phyloP scores from a whole-genome alignment of 2,888 invertebrate genomes.

The Platerodrilus igneus region DNA sequence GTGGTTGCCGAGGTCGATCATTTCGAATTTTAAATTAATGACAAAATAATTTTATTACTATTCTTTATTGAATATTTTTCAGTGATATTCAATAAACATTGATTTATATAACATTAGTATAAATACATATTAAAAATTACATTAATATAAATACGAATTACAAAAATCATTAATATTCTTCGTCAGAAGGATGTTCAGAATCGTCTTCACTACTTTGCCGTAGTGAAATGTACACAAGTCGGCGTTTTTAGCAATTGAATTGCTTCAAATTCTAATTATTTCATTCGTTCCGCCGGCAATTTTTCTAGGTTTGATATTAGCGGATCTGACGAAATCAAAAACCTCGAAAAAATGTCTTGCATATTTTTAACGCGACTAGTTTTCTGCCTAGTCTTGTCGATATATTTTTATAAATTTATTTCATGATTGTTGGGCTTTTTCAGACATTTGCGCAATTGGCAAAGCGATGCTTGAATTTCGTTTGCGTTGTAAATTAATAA shows the following conservation, averaged over 20 bases:
- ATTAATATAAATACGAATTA: too few relatives aligned
- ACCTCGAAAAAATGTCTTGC: background rate
- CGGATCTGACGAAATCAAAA: conserved; percentile 2
- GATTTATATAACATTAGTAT: too few relatives aligned
- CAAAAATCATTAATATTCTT: conserved; percentile 2
- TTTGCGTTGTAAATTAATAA: too few relatives aligned
- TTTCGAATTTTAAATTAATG: too few relatives aligned
- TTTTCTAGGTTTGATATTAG: background rate
- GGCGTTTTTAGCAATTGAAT: background rate
- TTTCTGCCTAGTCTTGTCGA: conserved; percentile 1
- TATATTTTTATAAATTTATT: background rate
- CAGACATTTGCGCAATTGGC: too few relatives aligned
- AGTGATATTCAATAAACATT: too few relatives aligned
- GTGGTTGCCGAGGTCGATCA: too few relatives aligned
- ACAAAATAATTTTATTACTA: too few relatives aligned
- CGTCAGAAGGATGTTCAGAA: background rate
- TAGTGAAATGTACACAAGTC: background rate
- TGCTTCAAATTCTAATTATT: background rate
- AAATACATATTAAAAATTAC: background rate
- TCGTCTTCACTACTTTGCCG: too few relatives aligned
- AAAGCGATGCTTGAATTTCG: too few relatives aligned
- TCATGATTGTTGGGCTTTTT: background rate
- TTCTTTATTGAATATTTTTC: too few relatives aligned
- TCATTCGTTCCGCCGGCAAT: background rate
- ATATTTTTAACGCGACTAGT: conserved; percentile 1